Base-by-base conservation (phyloP, 2,888 invertebrate species). In the Drepanosiphum platanoidis region DNA sequence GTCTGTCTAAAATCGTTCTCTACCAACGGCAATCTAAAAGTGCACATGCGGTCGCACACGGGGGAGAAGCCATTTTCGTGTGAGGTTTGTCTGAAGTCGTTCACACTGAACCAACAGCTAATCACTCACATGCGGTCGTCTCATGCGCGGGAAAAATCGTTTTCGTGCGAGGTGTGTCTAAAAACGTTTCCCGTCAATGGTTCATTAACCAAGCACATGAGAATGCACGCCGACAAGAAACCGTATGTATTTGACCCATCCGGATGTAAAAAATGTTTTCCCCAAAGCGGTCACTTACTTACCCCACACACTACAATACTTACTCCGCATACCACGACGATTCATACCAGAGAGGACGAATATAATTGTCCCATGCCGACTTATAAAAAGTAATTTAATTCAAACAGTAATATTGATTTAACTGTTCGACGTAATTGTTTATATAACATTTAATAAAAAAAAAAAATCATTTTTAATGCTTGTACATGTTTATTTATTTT, bases 1-100 rank as follows among this genome's bases (percentile, higher is more conserved):
- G 74, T 74, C 22, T 74, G 74, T 74, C 22, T 74, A 32, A 74
- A 74, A 46, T 74, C 46, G 9, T 74, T 74, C 22, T 74, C 74
- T 32, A 74, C 74, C 22, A 74, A 74, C 46, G 74, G 74, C 46
- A 74, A 74, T 32, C 42, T 74, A 32, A 74, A 74, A 74, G 74
- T 74, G 18, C 74, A 74, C 11, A 74, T 74, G 74, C 30, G 74
- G 18, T 74, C 74, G 22, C 74, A 74, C 9, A 74, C 74, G 11
- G 74, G 74, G 22, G 74, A 74, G 32, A 74, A 74, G 22, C 74
- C 74, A 4, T 74, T 74, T 46, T 74, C 74, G 13, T 74, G 74
- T 30, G 74, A 74, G 42, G 74, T 74, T 18, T 74, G 74, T 46
- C 30, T 74, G 22, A 74, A 74, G 46, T 46, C 74, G 32, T 74